These are phyloP conservation scores for Parelbella ahira DNA, from an alignment of 2,888 invertebrate genomes.

Conservation along the genomic window DNA sequence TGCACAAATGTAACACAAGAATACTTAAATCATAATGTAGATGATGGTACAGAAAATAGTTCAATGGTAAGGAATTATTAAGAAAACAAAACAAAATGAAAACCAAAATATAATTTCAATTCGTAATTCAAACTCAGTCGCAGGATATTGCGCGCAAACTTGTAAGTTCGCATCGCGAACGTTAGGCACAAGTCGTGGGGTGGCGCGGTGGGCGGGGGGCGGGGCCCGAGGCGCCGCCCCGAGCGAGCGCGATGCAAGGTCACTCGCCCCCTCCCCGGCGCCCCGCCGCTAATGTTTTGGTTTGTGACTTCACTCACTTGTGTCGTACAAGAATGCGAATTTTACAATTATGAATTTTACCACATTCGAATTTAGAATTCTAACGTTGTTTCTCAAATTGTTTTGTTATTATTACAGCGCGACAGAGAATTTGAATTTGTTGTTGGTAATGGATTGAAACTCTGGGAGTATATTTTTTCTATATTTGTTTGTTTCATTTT, in stretches of 20 bases:
- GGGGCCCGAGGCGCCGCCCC: conserved; percentile 56
- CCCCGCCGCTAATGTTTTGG: conserved; percentile 21
- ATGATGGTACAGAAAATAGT: too few relatives aligned
- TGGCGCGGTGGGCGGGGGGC: conserved; percentile 65
- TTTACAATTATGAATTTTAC: conserved; percentile 7
- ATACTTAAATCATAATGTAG: too few relatives aligned
- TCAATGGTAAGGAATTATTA: too few relatives aligned
- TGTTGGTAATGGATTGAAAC: too few relatives aligned
- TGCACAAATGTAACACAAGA: too few relatives aligned
- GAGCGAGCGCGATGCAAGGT: conserved; percentile 66
- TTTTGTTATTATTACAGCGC: too few relatives aligned
- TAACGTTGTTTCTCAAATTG: too few relatives aligned
- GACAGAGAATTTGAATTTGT: too few relatives aligned
- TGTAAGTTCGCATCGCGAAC: conserved; percentile 11
- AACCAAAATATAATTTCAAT: conserved; percentile 2
- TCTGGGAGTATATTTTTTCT: too few relatives aligned
- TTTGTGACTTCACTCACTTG: conserved; percentile 22
- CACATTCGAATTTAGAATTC: too few relatives aligned
- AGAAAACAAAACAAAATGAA: not conserved
- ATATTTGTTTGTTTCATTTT: too few relatives aligned
- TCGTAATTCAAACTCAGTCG: conserved; percentile 13
- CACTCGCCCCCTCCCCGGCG: conserved; percentile 31
- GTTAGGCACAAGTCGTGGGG: conserved; percentile 40
- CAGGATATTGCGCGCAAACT: conserved; percentile 20
- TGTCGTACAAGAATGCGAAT: conserved; percentile 9